Percentiles rank a stretch among this genome's conserved stretches.
Conservation (phyloP, 2,888 invertebrate species). For the Lysandra bellargus region DNA sequence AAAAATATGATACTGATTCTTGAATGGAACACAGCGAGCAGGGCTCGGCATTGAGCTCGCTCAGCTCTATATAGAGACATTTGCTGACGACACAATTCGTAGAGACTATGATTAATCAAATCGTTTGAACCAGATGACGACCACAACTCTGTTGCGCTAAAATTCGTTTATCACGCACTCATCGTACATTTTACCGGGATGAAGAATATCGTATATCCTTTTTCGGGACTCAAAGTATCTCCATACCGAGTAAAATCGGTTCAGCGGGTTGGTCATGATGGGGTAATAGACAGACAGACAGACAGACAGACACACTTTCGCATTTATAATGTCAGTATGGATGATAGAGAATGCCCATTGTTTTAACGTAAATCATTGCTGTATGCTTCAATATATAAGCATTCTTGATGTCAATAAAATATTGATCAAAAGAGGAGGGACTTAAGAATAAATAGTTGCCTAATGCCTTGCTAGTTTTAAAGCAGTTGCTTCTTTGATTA, state of each 20-base stretch:
- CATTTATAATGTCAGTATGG: too few relatives aligned
- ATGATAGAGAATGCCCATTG: background rate
- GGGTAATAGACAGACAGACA: too few relatives aligned
- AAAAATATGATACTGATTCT: background rate
- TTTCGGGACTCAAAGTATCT: too few relatives aligned
- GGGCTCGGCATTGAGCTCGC: background rate
- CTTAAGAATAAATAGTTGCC: background rate
- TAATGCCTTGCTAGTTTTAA: background rate
- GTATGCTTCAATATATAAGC: background rate
- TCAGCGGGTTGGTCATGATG: too few relatives aligned
- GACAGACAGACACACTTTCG: too few relatives aligned
- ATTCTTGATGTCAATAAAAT: background rate
- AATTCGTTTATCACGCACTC: too few relatives aligned
- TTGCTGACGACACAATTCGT: background rate
- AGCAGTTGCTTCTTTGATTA: background rate
- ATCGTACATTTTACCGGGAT: too few relatives aligned
- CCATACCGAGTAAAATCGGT: too few relatives aligned
- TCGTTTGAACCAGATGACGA: background rate
- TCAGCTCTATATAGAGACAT: background rate
- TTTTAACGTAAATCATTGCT: background rate
- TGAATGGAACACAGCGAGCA: background rate
- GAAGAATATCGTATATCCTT: too few relatives aligned
- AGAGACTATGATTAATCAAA: conserved; percentile 1
- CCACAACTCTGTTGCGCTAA: too few relatives aligned
- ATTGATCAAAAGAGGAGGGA: background rate